Conservation (phyloP, 2,113 vertebrate species). For the Sander lucioperca region DNA sequence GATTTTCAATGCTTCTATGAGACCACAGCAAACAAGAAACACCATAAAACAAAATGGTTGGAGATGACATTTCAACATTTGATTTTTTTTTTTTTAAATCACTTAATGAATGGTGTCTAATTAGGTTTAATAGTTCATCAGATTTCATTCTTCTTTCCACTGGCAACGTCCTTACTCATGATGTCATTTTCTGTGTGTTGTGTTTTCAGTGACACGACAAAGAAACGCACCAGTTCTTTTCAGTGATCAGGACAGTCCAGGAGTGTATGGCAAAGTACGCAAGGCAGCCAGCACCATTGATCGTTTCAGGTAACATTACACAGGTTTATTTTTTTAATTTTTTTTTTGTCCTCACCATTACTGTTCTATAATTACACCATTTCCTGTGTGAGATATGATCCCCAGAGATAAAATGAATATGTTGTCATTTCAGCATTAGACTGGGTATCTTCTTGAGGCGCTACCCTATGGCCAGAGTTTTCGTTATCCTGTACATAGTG, state of each 20-base stretch:
- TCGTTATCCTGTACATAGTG: constrained; percentile 98
- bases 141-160: background rate
- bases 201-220: constrained; percentile 87
- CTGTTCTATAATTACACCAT: background rate
- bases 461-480: constrained; percentile 94
- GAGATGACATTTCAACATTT: background rate
- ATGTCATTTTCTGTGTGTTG: background rate
- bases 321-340: background rate
- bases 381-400: background rate
- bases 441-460: constrained; percentile 96
- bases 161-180: background rate
- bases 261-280: constrained; percentile 94
- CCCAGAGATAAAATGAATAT: background rate
- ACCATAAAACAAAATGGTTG: background rate
- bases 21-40: background rate
- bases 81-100: too few species aligned
- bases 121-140: background rate
- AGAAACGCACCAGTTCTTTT: constrained; percentile 95
- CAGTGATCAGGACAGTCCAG: constrained; percentile 85
- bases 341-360: background rate
- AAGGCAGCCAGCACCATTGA: constrained; percentile 96
- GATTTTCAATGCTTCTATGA: background rate
- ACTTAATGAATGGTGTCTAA: background rate
- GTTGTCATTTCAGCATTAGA: constrained; percentile 88
- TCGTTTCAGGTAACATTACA: constrained; percentile 89